Conservation (phyloP, 2,888 invertebrate species). For the Gerosis bhagava region DNA sequence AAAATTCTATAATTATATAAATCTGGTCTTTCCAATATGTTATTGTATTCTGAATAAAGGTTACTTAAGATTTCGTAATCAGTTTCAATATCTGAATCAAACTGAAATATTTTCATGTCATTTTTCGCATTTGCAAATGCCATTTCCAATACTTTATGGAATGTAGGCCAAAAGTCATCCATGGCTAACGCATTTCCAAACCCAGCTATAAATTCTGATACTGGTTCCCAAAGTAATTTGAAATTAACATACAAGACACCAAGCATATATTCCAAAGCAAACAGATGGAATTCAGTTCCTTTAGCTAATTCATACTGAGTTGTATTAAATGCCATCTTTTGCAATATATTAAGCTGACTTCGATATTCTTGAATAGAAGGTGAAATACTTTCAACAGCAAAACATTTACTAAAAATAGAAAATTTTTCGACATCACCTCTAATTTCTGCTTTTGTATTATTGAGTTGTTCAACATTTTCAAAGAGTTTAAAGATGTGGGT, state of each 20-base stretch:
- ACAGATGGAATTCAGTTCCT: conserved; percentile 81
- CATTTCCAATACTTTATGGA: conserved; percentile 81
- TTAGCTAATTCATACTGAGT: conserved; percentile 81
- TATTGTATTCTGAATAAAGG: conserved; percentile 61
- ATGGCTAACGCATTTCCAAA: conserved; percentile 85
- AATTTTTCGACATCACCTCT: conserved; percentile 67
- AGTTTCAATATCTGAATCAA: conserved; percentile 60
- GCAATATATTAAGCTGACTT: conserved; percentile 87
- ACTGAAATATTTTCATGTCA: conserved; percentile 55
- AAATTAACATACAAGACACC: conserved; percentile 94
- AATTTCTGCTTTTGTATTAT: conserved; percentile 50
- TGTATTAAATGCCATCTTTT: conserved; percentile 86
- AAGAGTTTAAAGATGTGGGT: conserved; percentile 89
- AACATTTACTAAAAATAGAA: conserved; percentile 85
- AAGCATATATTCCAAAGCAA: conserved; percentile 90
- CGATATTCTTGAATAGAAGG: conserved; percentile 91
- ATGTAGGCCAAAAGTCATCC: conserved; percentile 89
- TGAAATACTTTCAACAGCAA: conserved; percentile 86
- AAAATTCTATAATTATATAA: conserved; percentile 89
- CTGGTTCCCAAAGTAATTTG: conserved; percentile 94
- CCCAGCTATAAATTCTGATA: conserved; percentile 87
- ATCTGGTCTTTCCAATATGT: conserved; percentile 84
- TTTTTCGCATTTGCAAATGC: conserved; percentile 71
- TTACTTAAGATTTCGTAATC: conserved; percentile 51
- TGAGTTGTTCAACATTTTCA: conserved; percentile 76